Conservation (phyloP, 2,113 vertebrate genomes). For the Sander vitreus region DNA sequence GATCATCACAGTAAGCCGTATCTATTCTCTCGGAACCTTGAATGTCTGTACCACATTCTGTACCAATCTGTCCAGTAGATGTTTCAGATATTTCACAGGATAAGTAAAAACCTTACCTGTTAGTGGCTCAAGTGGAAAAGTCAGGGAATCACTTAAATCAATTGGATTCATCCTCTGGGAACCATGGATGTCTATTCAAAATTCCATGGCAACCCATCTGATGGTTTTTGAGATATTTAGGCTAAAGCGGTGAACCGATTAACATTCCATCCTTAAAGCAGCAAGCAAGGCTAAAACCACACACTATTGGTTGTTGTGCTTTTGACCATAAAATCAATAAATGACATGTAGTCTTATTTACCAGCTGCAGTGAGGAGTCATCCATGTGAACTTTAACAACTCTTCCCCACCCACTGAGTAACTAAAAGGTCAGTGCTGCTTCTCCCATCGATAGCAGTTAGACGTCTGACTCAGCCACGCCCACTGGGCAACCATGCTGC, state of each 20-base stretch:
- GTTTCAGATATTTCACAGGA: not conserved
- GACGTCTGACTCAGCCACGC: not conserved
- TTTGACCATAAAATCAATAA: not conserved
- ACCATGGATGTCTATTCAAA: not conserved
- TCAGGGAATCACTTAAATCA: not conserved
- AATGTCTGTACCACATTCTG: not conserved
- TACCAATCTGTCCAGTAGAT: not conserved
- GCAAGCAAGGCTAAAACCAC: not conserved
- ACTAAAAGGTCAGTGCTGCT: constrained; percentile 50
- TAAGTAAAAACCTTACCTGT: not conserved
- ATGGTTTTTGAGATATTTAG: not conserved
- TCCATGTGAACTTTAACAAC: constrained; percentile 37
- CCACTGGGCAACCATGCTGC: not conserved
- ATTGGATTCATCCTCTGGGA: not conserved
- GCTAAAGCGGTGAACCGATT: not conserved
- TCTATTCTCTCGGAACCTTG: not conserved
- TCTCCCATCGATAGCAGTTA: constrained; percentile 20
- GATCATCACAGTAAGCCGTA: not conserved
- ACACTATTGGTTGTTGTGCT: not conserved
- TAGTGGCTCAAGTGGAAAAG: not conserved
- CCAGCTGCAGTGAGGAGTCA: not conserved
- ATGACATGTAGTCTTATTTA: constrained; percentile 2
- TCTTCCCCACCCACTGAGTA: constrained; percentile 11
- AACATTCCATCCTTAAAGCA: not conserved
- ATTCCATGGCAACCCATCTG: not conserved